phyloP scores from a whole-genome alignment of 2,797 vertebrate species.

The Clarias pachynema region DNA sequence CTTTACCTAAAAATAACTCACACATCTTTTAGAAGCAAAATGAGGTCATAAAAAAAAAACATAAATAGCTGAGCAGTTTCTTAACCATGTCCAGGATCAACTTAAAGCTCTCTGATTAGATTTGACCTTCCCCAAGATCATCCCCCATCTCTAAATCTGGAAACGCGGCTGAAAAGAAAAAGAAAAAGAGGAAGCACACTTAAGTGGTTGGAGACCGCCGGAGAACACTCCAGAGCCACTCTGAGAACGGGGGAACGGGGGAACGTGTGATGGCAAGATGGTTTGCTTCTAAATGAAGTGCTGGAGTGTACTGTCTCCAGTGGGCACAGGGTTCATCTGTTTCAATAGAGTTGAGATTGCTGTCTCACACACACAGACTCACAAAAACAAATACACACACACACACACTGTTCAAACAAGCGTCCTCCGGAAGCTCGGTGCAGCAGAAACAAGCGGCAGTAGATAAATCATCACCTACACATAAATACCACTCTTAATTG shows the following conservation, averaged over 20 bases:
- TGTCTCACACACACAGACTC: neutral
- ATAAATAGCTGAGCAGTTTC: neutral
- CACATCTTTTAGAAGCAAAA: neutral
- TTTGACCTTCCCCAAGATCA: neutral
- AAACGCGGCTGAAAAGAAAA: neutral
- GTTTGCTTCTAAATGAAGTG: conserved; percentile 35
- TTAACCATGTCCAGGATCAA: neutral
- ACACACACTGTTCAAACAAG: neutral
- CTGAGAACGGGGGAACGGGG: neutral
- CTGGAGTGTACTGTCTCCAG: conserved; percentile 21
- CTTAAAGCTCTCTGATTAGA: neutral
- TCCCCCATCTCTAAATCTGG: neutral
- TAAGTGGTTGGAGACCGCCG: neutral
- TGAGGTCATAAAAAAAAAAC: neutral
- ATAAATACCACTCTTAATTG: conserved; percentile 42
- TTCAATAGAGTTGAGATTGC: conserved; percentile 15
- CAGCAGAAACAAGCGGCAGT: neutral
- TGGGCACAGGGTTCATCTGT: conserved; percentile 30
- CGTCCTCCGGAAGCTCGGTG: neutral
- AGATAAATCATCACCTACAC: conserved; percentile 35
- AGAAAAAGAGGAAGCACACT: neutral
- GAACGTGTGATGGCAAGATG: conserved; percentile 12
- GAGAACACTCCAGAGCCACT: neutral
- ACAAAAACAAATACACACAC: conserved; percentile 1
- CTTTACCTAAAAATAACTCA: neutral